These are phyloP conservation scores for Vidua chalybeata DNA, from an alignment of 2,113 vertebrate species.

Conservation along the genomic window DNA sequence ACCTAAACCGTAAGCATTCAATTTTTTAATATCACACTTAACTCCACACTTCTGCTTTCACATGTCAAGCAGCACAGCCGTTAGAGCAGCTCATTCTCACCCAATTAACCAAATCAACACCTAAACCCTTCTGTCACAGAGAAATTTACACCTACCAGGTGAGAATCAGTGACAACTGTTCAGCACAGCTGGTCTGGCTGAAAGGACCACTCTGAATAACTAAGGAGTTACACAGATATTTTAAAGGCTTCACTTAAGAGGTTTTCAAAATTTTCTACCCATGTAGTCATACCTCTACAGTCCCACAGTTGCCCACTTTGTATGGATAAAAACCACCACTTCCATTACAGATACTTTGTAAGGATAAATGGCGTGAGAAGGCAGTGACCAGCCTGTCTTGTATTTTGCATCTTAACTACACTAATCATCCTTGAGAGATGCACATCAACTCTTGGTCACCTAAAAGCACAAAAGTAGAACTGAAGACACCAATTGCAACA, in stretches of 20 bases:
- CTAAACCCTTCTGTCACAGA: neutral
- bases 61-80: neutral
- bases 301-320: neutral
- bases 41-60: neutral
- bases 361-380: neutral
- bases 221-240: neutral
- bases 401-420: neutral
- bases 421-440: neutral
- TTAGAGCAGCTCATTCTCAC: neutral
- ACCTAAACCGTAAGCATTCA: neutral
- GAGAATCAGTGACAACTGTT: neutral
- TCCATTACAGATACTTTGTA: neutral
- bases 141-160: neutral
- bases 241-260: neutral
- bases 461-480: neutral
- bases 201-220: neutral
- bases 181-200: neutral
- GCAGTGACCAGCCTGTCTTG: neutral
- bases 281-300: neutral
- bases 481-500: neutral
- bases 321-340: neutral
- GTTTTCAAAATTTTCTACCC: neutral
- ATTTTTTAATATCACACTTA: neutral
- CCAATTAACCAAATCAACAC: neutral
- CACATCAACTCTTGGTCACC: neutral